A percentile compares a stretch with the other conserved stretches of the same genome.
Evolutionary conservation across 2,113 vertebrate species (phyloP).

Genomic region (Python bivittatus): DNA sequence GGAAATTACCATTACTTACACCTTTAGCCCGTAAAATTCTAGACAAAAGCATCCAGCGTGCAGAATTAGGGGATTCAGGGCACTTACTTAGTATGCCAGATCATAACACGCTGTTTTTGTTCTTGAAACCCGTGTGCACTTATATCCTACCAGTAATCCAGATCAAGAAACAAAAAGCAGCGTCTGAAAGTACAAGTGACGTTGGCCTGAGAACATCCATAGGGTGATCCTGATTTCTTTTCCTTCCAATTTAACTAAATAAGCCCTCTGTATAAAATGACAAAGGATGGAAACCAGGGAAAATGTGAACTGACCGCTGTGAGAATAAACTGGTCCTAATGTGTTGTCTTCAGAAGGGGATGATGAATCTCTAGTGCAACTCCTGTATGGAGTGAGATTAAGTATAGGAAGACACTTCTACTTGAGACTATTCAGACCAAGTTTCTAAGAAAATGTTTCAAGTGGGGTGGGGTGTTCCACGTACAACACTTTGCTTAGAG

Average conservation of each 20-base stretch:
- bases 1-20: not conserved
- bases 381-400: too few relatives aligned
- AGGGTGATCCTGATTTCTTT: too few relatives aligned
- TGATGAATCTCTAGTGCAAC: not conserved
- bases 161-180: not conserved
- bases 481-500: too few relatives aligned
- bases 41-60: not conserved
- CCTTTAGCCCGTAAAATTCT: not conserved
- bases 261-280: not conserved
- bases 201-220: not conserved
- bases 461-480: too few relatives aligned
- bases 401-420: too few relatives aligned
- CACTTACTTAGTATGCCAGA: not conserved
- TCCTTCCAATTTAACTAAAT: not conserved
- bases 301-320: not conserved
- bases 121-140: not conserved
- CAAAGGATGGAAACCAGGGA: not conserved
- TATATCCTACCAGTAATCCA: not conserved
- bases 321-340: not conserved
- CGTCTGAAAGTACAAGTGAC: too few relatives aligned
- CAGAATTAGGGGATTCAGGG: too few relatives aligned
- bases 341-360: fast-evolving
- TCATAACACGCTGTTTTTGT: not conserved
- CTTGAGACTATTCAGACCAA: too few relatives aligned
- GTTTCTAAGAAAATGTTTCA: too few relatives aligned